Base-by-base conservation (phyloP, 2,888 invertebrate genomes). In the Troides helena region DNA sequence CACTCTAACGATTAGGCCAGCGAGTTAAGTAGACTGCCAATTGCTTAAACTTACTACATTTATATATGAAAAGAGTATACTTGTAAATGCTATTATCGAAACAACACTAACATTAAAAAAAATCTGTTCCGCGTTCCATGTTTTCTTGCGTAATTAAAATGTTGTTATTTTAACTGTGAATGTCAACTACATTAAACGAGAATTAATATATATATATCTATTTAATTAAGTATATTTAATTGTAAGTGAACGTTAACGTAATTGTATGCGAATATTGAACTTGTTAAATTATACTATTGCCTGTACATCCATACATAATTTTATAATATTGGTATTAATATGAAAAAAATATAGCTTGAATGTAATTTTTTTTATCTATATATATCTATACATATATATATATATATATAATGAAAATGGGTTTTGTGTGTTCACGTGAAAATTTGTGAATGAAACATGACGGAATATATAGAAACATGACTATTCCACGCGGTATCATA, bases 171-270 rank as follows among this genome's bases (percentile, higher is more conserved):
- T 43, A 21, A 23, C 43, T 21, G 43, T 62, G 2, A 62, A 62
- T 62, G 62, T 23, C 62, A 62, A 46, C 62, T 62, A 21, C 21
- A 43, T 62, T 43, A 62, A 62, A 62, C n/a, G 21, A n/a, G 39
- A 46, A 21, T 56, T n/a, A 58, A 58, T 21, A 23, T 58, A 58
- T 4, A 58, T 21, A 57, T 57, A 57, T 4, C 23, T 58, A 58
- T 58, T 58, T n/a, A n/a, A 7, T 21, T n/a, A 58, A 58, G 57
- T 23, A 23, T 23, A 25, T 58, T 23, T 23, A 58, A 23, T 23
- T 23, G 12, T 10, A 58, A 10, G 57, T n/a, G 23, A 58, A 58
- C 23, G 8, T 23, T 23, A 12, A 23, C 12, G 10, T n/a, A 53
- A n/a, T 7, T 53, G 50, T 50, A 50, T 18, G 18, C 5, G 50